Percentiles rank a stretch among this genome's conserved stretches.
Conservation (phyloP, 2,888 invertebrate genomes). For the Agrotis puta region DNA sequence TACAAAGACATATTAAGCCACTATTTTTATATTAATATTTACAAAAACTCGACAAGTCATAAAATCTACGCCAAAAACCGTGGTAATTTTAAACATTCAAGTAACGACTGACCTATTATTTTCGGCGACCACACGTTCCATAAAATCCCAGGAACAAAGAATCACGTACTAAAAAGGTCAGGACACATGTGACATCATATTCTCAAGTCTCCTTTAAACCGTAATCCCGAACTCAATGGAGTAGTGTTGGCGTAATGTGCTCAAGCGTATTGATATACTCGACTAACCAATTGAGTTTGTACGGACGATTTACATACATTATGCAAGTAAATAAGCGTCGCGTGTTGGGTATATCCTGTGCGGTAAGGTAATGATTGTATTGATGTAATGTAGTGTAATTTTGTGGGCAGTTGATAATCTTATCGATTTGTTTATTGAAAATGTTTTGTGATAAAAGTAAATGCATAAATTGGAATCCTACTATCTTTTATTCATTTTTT, state of each 20-base stretch:
- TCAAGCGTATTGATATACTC: slow-evolving; percentile 45
- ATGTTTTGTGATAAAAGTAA: not conserved
- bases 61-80: not conserved
- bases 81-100: slow-evolving; percentile 18
- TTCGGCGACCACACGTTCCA: slow-evolving; percentile 7
- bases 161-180: slow-evolving; percentile 61
- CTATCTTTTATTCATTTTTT: no score
- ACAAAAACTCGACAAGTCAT: not conserved
- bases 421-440: not conserved
- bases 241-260: slow-evolving; percentile 48
- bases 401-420: not conserved
- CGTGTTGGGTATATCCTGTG: slow-evolving; percentile 65
- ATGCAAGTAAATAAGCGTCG: slow-evolving; percentile 37
- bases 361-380: slow-evolving; percentile 25
- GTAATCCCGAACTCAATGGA: slow-evolving; percentile 56
- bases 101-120: slow-evolving; percentile 28
- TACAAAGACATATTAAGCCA: not conserved
- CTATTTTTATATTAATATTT: no score
- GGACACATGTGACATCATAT: slow-evolving; percentile 55
- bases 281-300: slow-evolving; percentile 47
- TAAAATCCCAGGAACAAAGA: slow-evolving; percentile 42
- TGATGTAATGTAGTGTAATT: slow-evolving; percentile 27
- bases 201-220: slow-evolving; percentile 55
- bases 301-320: slow-evolving; percentile 70
- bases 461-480: not conserved